Evolutionary conservation across 2,888 invertebrate species (phyloP).

Genomic region (Tenthredo scrophulariae): DNA sequence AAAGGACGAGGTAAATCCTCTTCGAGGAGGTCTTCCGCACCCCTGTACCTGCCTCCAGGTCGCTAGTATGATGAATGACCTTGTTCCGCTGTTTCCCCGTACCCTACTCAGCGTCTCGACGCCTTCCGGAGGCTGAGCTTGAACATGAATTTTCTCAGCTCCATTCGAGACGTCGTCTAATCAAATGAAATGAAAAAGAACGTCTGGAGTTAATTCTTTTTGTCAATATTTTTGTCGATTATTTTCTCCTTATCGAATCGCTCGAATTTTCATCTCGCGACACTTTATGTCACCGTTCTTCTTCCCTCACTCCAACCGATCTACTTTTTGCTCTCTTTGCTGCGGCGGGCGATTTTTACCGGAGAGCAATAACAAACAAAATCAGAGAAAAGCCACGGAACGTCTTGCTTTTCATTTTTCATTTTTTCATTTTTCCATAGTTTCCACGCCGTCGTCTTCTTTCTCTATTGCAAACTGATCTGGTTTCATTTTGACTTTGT

Average conservation of each 20-base stretch:
- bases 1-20: neutral
- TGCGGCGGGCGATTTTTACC: neutral
- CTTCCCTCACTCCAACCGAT: neutral
- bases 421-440: conserved; percentile 28
- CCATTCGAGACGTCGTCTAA: conserved; percentile 64
- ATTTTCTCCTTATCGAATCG: conserved; percentile 46
- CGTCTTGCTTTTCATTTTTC: neutral
- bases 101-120: conserved; percentile 41
- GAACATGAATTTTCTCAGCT: conserved; percentile 42
- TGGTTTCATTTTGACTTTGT: conserved; percentile 22
- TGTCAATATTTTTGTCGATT: conserved; percentile 50
- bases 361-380: neutral
- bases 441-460: neutral
- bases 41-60: conserved; percentile 70
- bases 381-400: conserved; percentile 18
- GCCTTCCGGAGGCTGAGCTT: conserved; percentile 56
- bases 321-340: neutral
- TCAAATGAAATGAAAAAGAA: conserved; percentile 66
- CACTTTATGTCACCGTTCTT: neutral
- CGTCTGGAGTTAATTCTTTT: conserved; percentile 56
- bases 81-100: conserved; percentile 64
- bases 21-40: neutral
- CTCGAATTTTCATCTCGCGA: neutral
- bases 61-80: conserved; percentile 72
- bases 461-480: neutral